Conservation (phyloP, 2,888 invertebrate species). For the Pyrocoelia pectoralis region DNA sequence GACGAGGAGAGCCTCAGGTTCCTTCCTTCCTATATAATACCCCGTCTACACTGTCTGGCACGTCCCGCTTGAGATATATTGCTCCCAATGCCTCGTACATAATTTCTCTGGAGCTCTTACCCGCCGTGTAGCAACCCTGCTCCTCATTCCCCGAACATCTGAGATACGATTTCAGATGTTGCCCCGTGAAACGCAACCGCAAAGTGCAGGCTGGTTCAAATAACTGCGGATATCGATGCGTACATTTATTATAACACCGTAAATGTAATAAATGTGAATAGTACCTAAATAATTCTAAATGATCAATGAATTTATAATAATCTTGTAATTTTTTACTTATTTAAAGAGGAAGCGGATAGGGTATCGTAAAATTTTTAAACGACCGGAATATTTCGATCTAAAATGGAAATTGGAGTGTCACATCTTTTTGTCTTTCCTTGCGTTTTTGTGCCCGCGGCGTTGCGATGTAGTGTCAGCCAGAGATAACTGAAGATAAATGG, state of each 20-base stretch:
- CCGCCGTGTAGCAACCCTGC: slow-evolving; percentile 43
- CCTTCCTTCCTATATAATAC: slow-evolving; percentile 60
- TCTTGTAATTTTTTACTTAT: slow-evolving; percentile 17
- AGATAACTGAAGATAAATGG: slow-evolving; percentile 59
- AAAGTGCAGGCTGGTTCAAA: slow-evolving; percentile 33
- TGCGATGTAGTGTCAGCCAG: slow-evolving; percentile 53
- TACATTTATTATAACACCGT: slow-evolving; percentile 18
- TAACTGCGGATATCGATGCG: slow-evolving; percentile 32
- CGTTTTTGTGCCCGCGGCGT: slow-evolving; percentile 55
- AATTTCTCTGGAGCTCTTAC: slow-evolving; percentile 57
- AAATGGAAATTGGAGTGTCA: slow-evolving; percentile 62
- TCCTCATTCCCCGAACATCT: slow-evolving; percentile 40
- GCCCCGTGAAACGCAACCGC: slow-evolving; percentile 39
- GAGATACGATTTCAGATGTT: slow-evolving; percentile 45
- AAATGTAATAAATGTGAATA: slow-evolving; percentile 8
- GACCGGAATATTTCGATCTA: slow-evolving; percentile 56
- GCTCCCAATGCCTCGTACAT: slow-evolving; percentile 63
- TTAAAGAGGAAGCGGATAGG: slow-evolving; percentile 19
- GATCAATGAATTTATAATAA: neutral
- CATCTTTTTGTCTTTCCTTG: slow-evolving; percentile 58
- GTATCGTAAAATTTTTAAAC: slow-evolving; percentile 33
- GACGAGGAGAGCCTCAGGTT: slow-evolving; percentile 55
- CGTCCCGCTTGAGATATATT: slow-evolving; percentile 61
- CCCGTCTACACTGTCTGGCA: slow-evolving; percentile 61
- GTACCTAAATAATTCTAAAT: neutral